Base-by-base conservation (phyloP, 2,888 invertebrate genomes). In the Pogonocherus hispidulus region DNA sequence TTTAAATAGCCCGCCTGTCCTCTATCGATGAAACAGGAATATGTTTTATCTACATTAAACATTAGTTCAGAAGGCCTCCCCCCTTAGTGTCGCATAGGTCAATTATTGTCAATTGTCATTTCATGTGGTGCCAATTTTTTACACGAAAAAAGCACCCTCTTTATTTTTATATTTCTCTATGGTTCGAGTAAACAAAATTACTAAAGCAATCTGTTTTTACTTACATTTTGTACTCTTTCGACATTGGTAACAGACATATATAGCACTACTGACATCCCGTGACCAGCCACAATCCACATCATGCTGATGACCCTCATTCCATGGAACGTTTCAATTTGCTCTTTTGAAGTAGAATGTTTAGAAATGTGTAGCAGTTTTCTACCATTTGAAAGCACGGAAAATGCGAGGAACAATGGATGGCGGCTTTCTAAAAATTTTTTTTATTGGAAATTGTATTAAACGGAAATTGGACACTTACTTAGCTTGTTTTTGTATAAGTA, bases 221-320 rank as follows among this genome's bases (percentile, higher is more conserved):
- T 59, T 62, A 73, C 73, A 5, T 16, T 1, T 14, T 56, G 19
- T 14, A 56, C 62, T 20, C 27, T 44, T 1, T 49, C 16, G 2
- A 14, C 5, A 63, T 75, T 75, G 5, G 41, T 46, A 19, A 72
- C 59, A 2, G 63, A 20, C 8, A 69, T 14, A 49, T 8, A 14
- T 57, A 35, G 32, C 75, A 73, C 76, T 0, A 56, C 64, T 9
- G 67, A 67, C 51, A 72, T 69, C 9, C 70, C 72, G 67, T 82
- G 82, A 3, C 81, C 82, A 18, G 79, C 76, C 52, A 81, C 76
- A 14, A 82, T 73, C 82, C 82, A 82, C 75, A 79, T 71, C 79
- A 82, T 82, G 57, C 80, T 81, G 11, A 82, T 74, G 4, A 77
- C 77, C 69, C 77, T 81, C 32, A 82, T 46, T 14, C 82, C 82